Base-by-base conservation (phyloP, 2,888 invertebrate species). In the Agriotes lineatus region DNA sequence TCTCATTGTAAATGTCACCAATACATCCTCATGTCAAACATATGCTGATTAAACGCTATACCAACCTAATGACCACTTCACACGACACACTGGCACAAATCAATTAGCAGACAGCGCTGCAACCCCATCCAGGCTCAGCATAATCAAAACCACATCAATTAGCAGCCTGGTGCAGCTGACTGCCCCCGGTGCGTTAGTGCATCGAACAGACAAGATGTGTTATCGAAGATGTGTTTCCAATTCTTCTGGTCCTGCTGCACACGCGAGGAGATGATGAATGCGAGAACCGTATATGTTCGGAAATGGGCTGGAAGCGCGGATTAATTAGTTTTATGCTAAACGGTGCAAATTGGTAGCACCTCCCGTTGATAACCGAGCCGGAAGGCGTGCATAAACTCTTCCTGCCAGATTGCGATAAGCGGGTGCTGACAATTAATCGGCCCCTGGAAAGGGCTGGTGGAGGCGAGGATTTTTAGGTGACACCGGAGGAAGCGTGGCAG, bases 281-380 rank as follows among this genome's bases (percentile, higher is more conserved):
- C 50, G 14, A n/a, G 48, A 48, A 14, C 22, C 54, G 62, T 48
- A 66, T 61, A 45, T 61, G 62, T 58, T 18, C 61, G 72, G 65
- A 70, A 71, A 63, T 61, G 50, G 64, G 52, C 56, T 14, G 67
- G 66, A 72, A 70, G 35, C 59, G 58, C 59, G 52, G 67, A 72
- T 70, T 72, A 72, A 62, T 68, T 61, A 52, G 42, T n/a, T 59
- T 52, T 44, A 54, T 52, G 52, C 37, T 35, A 45, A 67, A 56
- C 64, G 44, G 9, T 20, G 20, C 22, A 48, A 48, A 48, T 48
- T 48, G 22, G 48, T 48, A 22, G 12, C 12, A 56, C 44, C 45
- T 64, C 35, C 35, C 25, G 57, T 50, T 48, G 64, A 66, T 48
- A 66, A 30, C 48, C 19, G 25, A 52, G 30, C 59, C 58, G 66